Percentiles rank a stretch among this genome's conserved stretches.
Evolutionary conservation across 2,797 vertebrate species (phyloP).

Genomic region (Sciaenops ocellatus): DNA sequence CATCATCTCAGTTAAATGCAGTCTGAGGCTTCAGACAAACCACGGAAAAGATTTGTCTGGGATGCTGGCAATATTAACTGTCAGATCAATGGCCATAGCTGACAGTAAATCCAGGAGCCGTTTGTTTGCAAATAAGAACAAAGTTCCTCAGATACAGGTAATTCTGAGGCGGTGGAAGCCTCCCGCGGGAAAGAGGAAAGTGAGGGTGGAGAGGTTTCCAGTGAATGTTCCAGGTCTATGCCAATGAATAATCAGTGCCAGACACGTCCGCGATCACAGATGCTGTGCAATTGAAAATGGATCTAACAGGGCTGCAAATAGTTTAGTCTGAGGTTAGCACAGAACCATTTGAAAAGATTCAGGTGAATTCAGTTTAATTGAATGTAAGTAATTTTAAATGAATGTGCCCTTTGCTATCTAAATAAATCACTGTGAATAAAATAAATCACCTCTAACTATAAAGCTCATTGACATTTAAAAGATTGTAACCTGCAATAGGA

Average conservation of each 20-base stretch:
- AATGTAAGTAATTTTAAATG: not conserved
- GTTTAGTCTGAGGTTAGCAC: not conserved
- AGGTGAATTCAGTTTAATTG: not conserved
- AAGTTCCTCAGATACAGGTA: constrained; percentile 9
- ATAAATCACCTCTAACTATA: too few species aligned
- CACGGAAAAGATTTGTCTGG: constrained; percentile 11
- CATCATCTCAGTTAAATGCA: constrained; percentile 23
- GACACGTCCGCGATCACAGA: constrained; percentile 8
- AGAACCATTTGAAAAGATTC: not conserved
- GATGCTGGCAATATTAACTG: constrained; percentile 3
- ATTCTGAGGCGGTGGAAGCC: constrained; percentile 4
- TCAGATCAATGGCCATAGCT: not conserved
- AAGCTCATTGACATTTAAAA: not conserved
- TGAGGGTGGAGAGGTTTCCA: constrained; percentile 27
- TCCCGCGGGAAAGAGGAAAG: constrained; percentile 12
- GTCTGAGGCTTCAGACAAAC: constrained; percentile 11
- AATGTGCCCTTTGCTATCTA: not conserved
- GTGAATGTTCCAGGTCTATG: constrained; percentile 30
- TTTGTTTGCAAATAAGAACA: constrained; percentile 24
- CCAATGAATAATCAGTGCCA: constrained; percentile 27
- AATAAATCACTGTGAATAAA: not conserved
- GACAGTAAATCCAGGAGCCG: constrained; percentile 8
- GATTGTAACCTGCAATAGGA: not conserved
- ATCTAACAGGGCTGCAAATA: constrained; percentile 8
- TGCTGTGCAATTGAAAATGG: constrained; percentile 7